phyloP scores from a whole-genome alignment of 2,113 vertebrate genomes.

The Xenopus borealis region DNA sequence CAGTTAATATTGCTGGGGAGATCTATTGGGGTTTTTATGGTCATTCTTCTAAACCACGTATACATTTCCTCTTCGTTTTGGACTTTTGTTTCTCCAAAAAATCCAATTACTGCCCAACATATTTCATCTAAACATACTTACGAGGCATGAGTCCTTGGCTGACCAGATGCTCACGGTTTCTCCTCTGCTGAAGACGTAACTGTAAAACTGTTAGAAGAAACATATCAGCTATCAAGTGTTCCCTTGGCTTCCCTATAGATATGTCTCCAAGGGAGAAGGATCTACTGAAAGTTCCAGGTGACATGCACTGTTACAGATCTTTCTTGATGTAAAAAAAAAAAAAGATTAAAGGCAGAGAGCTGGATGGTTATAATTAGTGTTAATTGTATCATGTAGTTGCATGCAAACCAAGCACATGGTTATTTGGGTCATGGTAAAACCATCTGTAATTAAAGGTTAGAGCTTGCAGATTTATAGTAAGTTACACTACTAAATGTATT shows the following conservation, averaged over 20 bases:
- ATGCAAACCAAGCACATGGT: constrained; percentile 14
- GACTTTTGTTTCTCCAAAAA: too few relatives aligned
- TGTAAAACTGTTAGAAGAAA: constrained; percentile 82
- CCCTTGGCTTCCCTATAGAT: neutral
- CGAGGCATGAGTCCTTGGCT: constrained; percentile 93
- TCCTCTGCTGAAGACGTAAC: constrained; percentile 96
- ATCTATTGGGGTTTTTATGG: too few relatives aligned
- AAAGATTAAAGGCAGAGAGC: constrained; percentile 8
- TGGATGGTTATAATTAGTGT: constrained; percentile 22
- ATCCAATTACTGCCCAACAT: neutral
- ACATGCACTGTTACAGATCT: constrained; percentile 14
- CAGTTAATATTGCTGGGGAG: too few relatives aligned
- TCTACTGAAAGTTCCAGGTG: neutral
- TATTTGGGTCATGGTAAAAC: neutral
- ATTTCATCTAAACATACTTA: constrained; percentile 68
- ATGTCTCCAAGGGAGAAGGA: neutral
- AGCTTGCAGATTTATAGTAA: too few relatives aligned
- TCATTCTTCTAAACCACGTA: too few relatives aligned
- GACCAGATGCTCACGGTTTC: constrained; percentile 90
- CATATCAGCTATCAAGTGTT: constrained; percentile 42
- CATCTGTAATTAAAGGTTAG: too few relatives aligned
- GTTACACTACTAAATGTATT: too few relatives aligned
- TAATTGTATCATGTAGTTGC: constrained; percentile 20
- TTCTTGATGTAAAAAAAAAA: too few relatives aligned
- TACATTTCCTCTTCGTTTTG: too few relatives aligned